Base-by-base conservation (phyloP, 2,888 invertebrate genomes). In the Crocallis elinguaria region DNA sequence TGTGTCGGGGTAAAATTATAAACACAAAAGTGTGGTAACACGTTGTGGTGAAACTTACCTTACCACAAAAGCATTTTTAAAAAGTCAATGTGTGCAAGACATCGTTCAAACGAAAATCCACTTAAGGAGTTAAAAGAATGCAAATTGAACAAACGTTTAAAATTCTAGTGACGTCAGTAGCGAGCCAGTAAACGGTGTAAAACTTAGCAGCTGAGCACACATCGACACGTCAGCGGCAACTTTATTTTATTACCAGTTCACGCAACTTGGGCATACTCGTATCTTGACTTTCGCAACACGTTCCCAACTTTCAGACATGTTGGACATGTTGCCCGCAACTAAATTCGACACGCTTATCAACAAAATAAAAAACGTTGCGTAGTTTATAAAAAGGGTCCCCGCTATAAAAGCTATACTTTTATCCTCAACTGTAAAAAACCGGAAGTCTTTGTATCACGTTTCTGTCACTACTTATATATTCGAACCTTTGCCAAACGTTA, bases 161-260 rank as follows among this genome's bases (percentile, higher is more conserved):
- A 46, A 52, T 49, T 56, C 37, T 33, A 38, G 45, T 27, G 32
- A n/a, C 19, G 42, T 39, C 45, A 38, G 36, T 49, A 30, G 13
- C 13, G 50, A 42, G 19, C 35, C 49, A 19, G 51, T 49, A 48
- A 44, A 43, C 35, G 53, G 23, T 46, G 33, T 53, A 39, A 45
- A 58, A 55, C 49, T 61, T 55, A 64, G 64, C 60, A 62, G 62
- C 62, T 59, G 58, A 60, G 59, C 63, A 59, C 60, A 67, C 66
- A 69, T 62, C 53, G 57, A 63, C 65, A 59, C 60, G 71, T 77
- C 74, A 72, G 71, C 69, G 64, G 63, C 58, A 79, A 81, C 75
- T 80, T 80, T 77, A 79, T 80, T 81, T 79, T 79, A 80, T 82
- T 81, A 78, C 71, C 62, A 81, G 75, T 81, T 78, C 67, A 73